A percentile compares a stretch with the other conserved stretches of the same genome.
Conservation (phyloP, 2,797 vertebrate genomes). For the Aldrovandia affinis region DNA sequence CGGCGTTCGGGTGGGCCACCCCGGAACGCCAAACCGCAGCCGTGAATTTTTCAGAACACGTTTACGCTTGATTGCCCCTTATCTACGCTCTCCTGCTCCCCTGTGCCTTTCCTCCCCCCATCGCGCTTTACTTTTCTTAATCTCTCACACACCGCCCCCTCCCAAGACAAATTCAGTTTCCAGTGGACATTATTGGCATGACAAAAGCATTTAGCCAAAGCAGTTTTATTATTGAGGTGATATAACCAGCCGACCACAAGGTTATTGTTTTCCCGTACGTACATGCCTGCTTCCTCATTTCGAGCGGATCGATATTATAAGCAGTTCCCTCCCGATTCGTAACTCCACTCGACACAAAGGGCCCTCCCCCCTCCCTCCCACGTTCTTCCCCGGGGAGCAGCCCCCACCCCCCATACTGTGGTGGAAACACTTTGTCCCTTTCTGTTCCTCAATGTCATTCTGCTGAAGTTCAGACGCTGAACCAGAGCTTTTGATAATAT, state of each 20-base stretch:
- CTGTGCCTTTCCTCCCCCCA: conserved; percentile 41
- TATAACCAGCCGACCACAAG: not conserved
- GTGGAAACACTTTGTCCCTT: not conserved
- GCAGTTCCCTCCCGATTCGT: not conserved
- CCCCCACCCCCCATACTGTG: not conserved
- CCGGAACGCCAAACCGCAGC: conserved; percentile 68
- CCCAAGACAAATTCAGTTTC: not conserved
- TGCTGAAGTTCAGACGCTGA: not conserved
- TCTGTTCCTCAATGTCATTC: not conserved
- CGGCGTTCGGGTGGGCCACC: conserved; percentile 55
- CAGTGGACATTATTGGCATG: not conserved
- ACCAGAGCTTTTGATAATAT: not conserved
- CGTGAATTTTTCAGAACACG: conserved; percentile 67
- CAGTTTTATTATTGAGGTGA: not conserved
- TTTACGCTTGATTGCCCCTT: conserved; percentile 68
- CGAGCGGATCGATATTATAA: conserved; percentile 8
- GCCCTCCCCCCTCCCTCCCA: no score
- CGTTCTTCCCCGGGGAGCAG: no score
- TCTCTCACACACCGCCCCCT: conserved; percentile 11
- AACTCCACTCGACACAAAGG: not conserved
- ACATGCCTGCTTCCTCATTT: not conserved
- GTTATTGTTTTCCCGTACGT: not conserved
- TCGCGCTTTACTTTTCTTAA: conserved; percentile 53
- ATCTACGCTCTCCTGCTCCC: conserved; percentile 57
- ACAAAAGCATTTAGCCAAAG: not conserved